Percentiles rank a stretch among this genome's conserved stretches.
Conservation (phyloP, 2,888 invertebrate genomes). For the Agrochola macilenta region DNA sequence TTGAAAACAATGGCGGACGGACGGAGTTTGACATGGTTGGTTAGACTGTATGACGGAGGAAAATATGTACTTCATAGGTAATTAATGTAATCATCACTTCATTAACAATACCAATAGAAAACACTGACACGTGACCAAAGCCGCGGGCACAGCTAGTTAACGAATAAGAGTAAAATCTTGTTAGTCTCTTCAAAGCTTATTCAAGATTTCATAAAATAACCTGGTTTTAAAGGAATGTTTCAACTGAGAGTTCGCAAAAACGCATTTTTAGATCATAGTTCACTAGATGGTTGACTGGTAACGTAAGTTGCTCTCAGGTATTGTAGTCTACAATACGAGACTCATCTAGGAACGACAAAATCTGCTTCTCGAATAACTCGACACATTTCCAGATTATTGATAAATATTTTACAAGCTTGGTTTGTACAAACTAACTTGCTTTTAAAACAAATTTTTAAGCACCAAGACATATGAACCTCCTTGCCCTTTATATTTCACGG, state of each 20-base stretch:
- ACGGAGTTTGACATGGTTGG: conserved; percentile 7
- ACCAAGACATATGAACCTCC: neutral
- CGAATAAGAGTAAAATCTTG: neutral
- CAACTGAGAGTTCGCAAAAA: too few relatives aligned
- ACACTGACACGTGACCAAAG: neutral
- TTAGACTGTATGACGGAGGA: conserved; percentile 10
- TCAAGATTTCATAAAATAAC: neutral
- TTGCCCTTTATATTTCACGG: neutral
- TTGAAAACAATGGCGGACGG: conserved; percentile 39
- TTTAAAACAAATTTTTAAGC: neutral
- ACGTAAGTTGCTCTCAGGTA: neutral
- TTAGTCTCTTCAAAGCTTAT: neutral
- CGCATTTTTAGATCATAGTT: neutral
- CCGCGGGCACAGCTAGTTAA: neutral
- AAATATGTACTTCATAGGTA: neutral
- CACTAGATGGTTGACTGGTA: neutral
- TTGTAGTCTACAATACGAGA: neutral
- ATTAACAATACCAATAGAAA: neutral
- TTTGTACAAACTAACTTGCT: neutral
- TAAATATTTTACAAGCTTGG: neutral
- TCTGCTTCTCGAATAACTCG: neutral
- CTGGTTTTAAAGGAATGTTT: neutral
- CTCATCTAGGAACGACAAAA: neutral
- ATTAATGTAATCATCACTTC: neutral
- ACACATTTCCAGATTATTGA: neutral